Percentiles rank a stretch among this genome's conserved stretches.
These are phyloP conservation scores for Macrosiphum euphorbiae DNA, from an alignment of 2,888 invertebrate species.

Conservation along the genomic window DNA sequence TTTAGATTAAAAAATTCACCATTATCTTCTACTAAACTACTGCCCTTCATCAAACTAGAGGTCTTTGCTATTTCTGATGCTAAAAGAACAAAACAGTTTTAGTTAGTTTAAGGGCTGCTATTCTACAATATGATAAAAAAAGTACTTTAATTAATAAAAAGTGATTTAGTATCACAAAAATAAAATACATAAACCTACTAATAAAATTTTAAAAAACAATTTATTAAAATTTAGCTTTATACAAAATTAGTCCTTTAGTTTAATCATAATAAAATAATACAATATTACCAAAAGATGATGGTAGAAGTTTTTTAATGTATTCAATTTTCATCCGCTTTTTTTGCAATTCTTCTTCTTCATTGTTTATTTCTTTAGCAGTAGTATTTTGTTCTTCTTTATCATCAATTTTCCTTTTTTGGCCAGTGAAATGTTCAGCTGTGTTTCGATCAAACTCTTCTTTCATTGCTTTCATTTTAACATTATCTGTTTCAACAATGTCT, in stretches of 20 bases:
- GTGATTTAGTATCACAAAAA: not conserved
- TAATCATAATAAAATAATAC: not conserved
- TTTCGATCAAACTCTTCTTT: slow-evolving; percentile 54
- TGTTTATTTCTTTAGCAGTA: not conserved
- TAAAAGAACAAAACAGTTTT: slow-evolving; percentile 1
- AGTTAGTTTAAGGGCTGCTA: not conserved
- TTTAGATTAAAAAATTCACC: not conserved
- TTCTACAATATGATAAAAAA: not conserved
- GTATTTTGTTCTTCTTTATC: not conserved
- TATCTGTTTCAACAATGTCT: not conserved
- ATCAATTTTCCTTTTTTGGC: slow-evolving; percentile 36
- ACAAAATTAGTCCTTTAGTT: not conserved
- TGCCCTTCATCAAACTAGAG: slow-evolving; percentile 38
- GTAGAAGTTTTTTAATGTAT: slow-evolving; percentile 45
- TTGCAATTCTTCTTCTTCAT: slow-evolving; percentile 39
- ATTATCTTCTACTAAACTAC: slow-evolving; percentile 5
- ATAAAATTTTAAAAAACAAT: not conserved
- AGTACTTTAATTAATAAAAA: too few species aligned
- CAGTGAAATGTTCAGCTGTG: slow-evolving; percentile 35
- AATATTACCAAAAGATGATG: slow-evolving; percentile 61
- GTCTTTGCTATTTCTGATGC: slow-evolving; percentile 59
- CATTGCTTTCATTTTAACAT: slow-evolving; percentile 19
- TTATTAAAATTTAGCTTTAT: not conserved
- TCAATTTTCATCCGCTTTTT: slow-evolving; percentile 60
- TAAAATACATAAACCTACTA: not conserved